Conservation (phyloP, 2,888 invertebrate species). For the Drosophila nr. perissopoda region DNA sequence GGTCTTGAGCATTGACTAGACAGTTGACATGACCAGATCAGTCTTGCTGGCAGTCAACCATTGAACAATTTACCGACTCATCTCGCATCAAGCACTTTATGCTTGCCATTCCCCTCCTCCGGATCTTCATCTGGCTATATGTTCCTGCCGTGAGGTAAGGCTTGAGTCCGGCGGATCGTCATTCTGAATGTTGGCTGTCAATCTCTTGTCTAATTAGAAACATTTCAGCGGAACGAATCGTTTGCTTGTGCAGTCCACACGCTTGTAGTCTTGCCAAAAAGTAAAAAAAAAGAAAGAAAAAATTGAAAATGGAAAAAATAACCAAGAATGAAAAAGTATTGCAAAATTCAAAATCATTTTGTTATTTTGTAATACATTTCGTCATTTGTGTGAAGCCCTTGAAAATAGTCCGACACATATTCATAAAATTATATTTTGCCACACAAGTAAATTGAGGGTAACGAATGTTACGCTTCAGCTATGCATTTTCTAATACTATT, state of each 20-base stretch:
- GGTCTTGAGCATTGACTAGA: constrained; percentile 24
- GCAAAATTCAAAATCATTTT: constrained; percentile 29
- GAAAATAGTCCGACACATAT: constrained; percentile 30
- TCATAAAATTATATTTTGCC: constrained; percentile 22
- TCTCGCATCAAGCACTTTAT: constrained; percentile 27
- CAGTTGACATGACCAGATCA: constrained; percentile 44
- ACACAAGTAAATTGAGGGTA: constrained; percentile 39
- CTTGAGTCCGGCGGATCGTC: constrained; percentile 1
- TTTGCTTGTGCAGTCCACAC: constrained; percentile 26
- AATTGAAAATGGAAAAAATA: background rate
- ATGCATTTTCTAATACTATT: constrained; percentile 28
- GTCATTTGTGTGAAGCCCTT: constrained; percentile 34
- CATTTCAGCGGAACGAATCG: constrained; percentile 47
- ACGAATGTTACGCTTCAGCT: constrained; percentile 42
- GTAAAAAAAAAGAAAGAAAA: constrained; percentile 11
- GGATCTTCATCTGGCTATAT: background rate
- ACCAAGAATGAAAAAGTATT: background rate
- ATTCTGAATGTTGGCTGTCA: constrained; percentile 55
- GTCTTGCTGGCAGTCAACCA: constrained; percentile 4
- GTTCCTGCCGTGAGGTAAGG: background rate
- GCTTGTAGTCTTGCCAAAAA: constrained; percentile 48
- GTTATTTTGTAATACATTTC: constrained; percentile 38
- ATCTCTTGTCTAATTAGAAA: constrained; percentile 71
- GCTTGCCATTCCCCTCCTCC: background rate
- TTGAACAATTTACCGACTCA: constrained; percentile 20